Evolutionary conservation across 2,113 vertebrate genomes (phyloP).

Genomic region (Alethe castanea): DNA sequence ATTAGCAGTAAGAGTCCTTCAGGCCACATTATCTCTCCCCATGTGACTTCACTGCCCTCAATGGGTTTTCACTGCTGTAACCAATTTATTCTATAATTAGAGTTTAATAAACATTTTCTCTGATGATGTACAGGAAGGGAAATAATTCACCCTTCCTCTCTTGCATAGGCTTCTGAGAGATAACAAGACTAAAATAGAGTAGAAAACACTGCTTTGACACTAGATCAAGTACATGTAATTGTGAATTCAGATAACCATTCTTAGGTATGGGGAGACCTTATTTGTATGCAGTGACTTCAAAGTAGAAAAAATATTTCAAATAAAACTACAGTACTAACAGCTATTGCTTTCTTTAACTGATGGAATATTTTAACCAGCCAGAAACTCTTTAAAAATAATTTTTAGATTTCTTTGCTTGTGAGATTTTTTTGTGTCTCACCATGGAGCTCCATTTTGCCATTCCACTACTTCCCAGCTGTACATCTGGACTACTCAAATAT

Average conservation of each 20-base stretch:
- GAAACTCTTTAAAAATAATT: not conserved
- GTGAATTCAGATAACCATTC: not conserved
- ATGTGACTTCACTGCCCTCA: not conserved
- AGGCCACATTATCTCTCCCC: conserved; percentile 18
- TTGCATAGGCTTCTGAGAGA: not conserved
- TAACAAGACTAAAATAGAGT: not conserved
- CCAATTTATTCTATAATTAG: conserved; percentile 46
- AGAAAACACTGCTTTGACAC: conserved; percentile 6
- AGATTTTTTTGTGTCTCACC: not conserved
- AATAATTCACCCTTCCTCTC: conserved; percentile 3
- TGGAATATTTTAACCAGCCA: not conserved
- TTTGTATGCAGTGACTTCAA: not conserved
- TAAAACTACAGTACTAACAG: not conserved
- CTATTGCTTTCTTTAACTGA: not conserved
- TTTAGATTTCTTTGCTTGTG: not conserved
- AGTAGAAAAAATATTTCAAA: not conserved
- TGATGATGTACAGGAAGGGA: conserved; percentile 18
- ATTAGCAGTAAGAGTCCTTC: not conserved
- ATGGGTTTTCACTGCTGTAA: not conserved
- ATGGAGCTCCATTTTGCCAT: not conserved
- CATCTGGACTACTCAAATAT: not conserved
- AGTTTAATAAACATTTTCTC: conserved; percentile 49
- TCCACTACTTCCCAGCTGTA: not conserved
- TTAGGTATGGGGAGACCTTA: not conserved
- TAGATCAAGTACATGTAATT: not conserved